Percentiles rank a stretch among this genome's conserved stretches.
phyloP scores from a whole-genome alignment of 2,113 vertebrate genomes.

The Camelus bactrianus region DNA sequence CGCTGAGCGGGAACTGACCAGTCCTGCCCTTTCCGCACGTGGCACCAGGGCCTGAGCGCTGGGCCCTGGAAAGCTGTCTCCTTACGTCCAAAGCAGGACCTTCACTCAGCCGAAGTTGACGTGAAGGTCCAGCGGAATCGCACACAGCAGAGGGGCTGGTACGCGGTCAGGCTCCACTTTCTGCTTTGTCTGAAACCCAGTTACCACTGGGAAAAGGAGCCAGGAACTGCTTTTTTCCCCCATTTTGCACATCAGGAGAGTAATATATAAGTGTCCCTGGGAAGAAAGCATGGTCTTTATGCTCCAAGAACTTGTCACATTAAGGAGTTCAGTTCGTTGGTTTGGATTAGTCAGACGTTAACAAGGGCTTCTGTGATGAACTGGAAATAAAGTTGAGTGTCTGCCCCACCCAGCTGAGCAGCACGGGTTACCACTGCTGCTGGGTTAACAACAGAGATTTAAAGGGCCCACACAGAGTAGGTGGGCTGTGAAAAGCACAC shows the following conservation, averaged over 20 bases:
- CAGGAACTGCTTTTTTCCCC: neutral
- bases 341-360: neutral
- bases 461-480: neutral
- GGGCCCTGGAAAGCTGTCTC: neutral
- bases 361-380: neutral
- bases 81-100: neutral
- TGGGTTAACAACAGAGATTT: neutral
- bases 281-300: neutral
- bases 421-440: neutral
- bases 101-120: neutral
- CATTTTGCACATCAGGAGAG: neutral
- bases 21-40: neutral
- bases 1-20: neutral
- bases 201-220: neutral
- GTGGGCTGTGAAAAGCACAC: neutral
- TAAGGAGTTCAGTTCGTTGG: neutral
- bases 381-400: neutral
- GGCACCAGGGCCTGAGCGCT: neutral
- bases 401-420: neutral
- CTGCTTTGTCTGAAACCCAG: neutral
- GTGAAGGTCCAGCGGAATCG: neutral
- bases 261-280: neutral
- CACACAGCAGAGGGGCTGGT: neutral
- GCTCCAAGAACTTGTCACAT: constrained; percentile 1
- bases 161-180: neutral